phyloP scores from a whole-genome alignment of 2,797 vertebrate genomes.

The Carduelis carduelis region DNA sequence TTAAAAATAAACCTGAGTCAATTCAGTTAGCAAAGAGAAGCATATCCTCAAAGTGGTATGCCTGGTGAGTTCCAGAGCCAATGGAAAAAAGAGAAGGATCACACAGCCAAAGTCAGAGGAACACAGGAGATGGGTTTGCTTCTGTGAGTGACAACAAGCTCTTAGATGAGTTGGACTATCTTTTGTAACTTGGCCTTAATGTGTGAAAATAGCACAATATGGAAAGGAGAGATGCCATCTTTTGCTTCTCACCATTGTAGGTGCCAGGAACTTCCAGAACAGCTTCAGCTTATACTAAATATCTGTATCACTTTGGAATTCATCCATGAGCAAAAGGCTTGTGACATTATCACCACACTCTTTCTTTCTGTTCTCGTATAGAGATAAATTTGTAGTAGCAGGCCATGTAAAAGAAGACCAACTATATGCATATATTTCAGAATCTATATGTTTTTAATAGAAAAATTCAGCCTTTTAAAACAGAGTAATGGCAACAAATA shows the following conservation, averaged over 20 bases:
- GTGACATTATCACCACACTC: background rate
- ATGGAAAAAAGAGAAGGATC: background rate
- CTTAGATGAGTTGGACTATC: background rate
- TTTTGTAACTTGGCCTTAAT: constrained; percentile 42
- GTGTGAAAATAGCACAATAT: constrained; percentile 33
- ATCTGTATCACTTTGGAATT: constrained; percentile 17
- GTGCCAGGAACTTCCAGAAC: constrained; percentile 43
- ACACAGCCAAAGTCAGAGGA: background rate
- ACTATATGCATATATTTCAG: background rate
- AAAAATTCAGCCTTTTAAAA: background rate
- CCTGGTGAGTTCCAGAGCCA: background rate
- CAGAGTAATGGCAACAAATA: background rate
- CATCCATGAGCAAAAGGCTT: constrained; percentile 26
- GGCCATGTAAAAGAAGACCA: background rate
- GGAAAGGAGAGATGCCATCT: constrained; percentile 24
- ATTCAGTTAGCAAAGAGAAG: background rate
- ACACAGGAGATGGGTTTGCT: background rate
- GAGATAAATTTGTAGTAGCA: background rate
- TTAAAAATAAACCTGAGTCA: background rate
- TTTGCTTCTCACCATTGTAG: constrained; percentile 16
- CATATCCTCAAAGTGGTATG: background rate
- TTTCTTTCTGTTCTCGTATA: background rate
- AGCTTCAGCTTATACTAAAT: constrained; percentile 27
- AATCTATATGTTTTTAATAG: background rate
- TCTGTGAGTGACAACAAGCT: background rate